Percentiles rank a stretch among this genome's conserved stretches.
Conservation (phyloP, 2,888 invertebrate genomes). For the Formica aserva region DNA sequence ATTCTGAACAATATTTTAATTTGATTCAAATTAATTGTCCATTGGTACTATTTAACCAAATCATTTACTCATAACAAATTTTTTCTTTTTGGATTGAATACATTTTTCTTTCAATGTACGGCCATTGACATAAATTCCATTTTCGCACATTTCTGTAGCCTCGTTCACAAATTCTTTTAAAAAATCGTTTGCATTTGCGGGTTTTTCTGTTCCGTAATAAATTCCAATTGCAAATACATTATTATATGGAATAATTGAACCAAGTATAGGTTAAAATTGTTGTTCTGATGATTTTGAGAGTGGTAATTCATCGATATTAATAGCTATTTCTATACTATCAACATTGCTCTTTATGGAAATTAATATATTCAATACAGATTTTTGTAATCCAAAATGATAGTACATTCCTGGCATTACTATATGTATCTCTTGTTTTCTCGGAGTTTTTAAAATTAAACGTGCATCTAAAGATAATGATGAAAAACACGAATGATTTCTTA, state of each 20-base stretch:
- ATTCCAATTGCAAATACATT: neutral
- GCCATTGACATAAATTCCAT: neutral
- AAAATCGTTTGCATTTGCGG: neutral
- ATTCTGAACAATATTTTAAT: slow-evolving; percentile 20
- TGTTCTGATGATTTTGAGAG: neutral
- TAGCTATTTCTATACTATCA: neutral
- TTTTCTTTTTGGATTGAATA: no score
- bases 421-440: neutral
- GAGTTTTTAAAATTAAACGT: neutral
- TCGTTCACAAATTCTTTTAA: slow-evolving; percentile 9
- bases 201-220: slow-evolving; percentile 15
- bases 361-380: neutral
- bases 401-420: neutral
- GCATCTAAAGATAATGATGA: neutral
- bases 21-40: neutral
- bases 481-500: neutral
- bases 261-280: neutral
- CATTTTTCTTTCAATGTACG: neutral
- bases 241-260: neutral
- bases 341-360: neutral
- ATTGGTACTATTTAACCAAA: neutral
- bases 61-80: no score
- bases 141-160: neutral
- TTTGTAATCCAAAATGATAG: neutral
- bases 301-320: neutral